Evolutionary conservation across 1,140 invertebrate genomes (phyloP).

Genomic region (Lithobius niger): DNA sequence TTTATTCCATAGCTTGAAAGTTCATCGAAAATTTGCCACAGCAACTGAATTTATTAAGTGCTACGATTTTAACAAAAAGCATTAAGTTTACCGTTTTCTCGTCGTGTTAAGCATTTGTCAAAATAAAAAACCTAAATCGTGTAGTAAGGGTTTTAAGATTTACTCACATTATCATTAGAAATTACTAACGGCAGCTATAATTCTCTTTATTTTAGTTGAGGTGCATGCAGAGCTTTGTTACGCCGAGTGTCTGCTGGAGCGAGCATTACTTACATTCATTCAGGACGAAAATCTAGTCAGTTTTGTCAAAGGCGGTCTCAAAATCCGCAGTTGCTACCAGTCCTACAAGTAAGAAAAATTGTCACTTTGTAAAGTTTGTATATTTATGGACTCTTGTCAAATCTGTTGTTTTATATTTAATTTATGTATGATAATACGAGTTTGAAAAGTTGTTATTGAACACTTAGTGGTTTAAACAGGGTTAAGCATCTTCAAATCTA

Average conservation of each 20-base stretch:
- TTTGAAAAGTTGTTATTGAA: background rate
- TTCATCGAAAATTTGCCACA: too few relatives aligned
- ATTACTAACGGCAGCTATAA: too few relatives aligned
- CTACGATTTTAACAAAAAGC: too few relatives aligned
- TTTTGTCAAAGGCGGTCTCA: conserved; percentile 83
- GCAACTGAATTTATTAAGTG: too few relatives aligned
- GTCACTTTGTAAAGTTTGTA: conserved; percentile 14
- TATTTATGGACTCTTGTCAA: background rate
- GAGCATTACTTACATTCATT: conserved; percentile 79
- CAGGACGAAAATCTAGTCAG: conserved; percentile 89
- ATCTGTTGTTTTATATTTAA: background rate
- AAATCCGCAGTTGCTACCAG: conserved; percentile 80
- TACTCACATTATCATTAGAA: too few relatives aligned
- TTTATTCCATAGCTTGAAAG: too few relatives aligned
- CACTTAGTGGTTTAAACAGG: background rate
- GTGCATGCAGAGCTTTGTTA: conserved; percentile 90
- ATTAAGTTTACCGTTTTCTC: too few relatives aligned
- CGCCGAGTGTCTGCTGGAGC: conserved; percentile 74
- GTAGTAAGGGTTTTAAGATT: too few relatives aligned
- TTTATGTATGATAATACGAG: background rate
- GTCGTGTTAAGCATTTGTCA: too few relatives aligned
- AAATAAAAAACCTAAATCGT: too few relatives aligned
- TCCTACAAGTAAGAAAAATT: conserved; percentile 90
- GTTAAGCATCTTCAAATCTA: too few relatives aligned
- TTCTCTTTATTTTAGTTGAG: conserved; percentile 52